Base-by-base conservation (phyloP, 2,888 invertebrate genomes). In the Coenonympha glycerion region DNA sequence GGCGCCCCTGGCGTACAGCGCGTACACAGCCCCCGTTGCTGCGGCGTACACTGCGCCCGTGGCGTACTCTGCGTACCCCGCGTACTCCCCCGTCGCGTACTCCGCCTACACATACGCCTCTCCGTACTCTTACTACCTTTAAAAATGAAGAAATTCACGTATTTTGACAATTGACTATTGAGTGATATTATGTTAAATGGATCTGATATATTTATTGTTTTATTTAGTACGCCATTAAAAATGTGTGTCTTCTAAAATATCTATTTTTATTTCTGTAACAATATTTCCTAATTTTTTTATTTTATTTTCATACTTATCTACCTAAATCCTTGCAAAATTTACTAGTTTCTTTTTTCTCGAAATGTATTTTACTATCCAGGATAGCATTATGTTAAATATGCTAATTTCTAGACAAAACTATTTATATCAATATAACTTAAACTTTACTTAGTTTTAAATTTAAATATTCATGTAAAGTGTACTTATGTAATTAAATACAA, bases 41-140 rank as follows among this genome's bases (percentile, higher is more conserved):
- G 66, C 68, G 4, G 67, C 69, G n/a, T 74, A 71, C 66, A 66
- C 67, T 24, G 67, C 73, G 1, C 69, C 70, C 1, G 56, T 70
- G 5, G 71, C 73, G 24, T 68, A 71, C 61, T 69, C 78, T 2
- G 70, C 78, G 5, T 79, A 78, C 67, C 65, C 69, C 30, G 77
- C 75, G 28, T 71, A 71, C 56, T 67, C 76, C 8, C 71, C 71
- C 3, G 47, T 63, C 15, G 65, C 72, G 11, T 72, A 73, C 58
- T 70, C 73, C 26, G 62, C 70, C 18, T 73, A 73, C 49, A 58
- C 65, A 3, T 71, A 69, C 45, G 65, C 66, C 6, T 57, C 69
- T 3, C 69, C 70, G n/a, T 70, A 71, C 56, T 60, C 67, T 9
- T 70, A 71, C 56, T 71, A 71, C 55, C 48, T 65, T 30, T 63